Conservation (phyloP, 92 coral and sea anemone genomes). For the Zoanthus sociatus region DNA sequence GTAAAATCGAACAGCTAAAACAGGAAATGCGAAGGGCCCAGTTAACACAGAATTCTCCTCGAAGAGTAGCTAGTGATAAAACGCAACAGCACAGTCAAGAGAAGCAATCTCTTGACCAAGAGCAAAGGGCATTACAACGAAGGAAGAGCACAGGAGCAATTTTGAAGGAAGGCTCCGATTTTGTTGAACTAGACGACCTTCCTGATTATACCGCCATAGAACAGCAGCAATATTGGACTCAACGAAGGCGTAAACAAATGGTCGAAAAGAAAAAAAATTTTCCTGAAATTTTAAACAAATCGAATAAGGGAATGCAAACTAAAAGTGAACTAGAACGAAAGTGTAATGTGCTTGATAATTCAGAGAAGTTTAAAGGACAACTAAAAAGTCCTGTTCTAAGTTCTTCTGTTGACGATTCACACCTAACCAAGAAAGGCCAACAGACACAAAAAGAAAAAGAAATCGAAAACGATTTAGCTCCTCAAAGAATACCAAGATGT, state of each 20-base stretch:
- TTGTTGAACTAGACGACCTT: slow-evolving; percentile 40
- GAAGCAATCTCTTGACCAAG: slow-evolving; percentile 33
- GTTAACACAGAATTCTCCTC: slow-evolving; percentile 28
- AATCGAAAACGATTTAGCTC: neutral
- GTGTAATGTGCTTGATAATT: neutral
- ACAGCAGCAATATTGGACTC: slow-evolving; percentile 48
- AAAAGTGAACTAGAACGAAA: neutral
- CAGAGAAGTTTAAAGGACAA: neutral
- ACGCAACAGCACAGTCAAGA: slow-evolving; percentile 36
- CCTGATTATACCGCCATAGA: slow-evolving; percentile 43
- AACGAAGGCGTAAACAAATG: slow-evolving; percentile 34
- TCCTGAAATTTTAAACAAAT: slow-evolving; percentile 23
- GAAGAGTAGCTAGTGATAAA: slow-evolving; percentile 43
- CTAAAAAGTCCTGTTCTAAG: neutral
- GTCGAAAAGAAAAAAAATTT: slow-evolving; percentile 22
- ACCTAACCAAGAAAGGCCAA: neutral
- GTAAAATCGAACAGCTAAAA: slow-evolving; percentile 45
- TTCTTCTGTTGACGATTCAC: neutral
- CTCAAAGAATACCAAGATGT: slow-evolving; percentile 30
- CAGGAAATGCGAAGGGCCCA: slow-evolving; percentile 49
- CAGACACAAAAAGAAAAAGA: neutral
- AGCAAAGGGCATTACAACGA: slow-evolving; percentile 23
- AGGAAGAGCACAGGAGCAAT: slow-evolving; percentile 42
- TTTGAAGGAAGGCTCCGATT: slow-evolving; percentile 9
- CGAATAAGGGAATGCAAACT: neutral